These are phyloP conservation scores for Rhabdomys dilectus DNA, from an alignment of 2,113 vertebrate genomes.

Conservation along the genomic window DNA sequence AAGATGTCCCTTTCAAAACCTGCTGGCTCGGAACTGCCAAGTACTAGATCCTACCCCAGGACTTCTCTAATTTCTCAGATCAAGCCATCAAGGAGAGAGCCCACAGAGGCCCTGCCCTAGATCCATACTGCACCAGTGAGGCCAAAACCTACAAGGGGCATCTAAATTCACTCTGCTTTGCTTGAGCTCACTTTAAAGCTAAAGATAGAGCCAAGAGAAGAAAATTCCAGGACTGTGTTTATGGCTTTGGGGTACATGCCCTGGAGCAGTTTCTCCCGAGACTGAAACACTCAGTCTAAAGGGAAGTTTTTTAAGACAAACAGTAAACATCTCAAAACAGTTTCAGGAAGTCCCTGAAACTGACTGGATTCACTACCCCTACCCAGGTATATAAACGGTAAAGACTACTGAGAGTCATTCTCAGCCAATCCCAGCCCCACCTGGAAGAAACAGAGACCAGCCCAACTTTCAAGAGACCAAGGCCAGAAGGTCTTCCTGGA, in stretches of 20 bases:
- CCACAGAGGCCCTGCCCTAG: neutral
- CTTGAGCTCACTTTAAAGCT: neutral
- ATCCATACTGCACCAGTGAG: neutral
- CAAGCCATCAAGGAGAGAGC: neutral
- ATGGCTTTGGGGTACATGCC: neutral
- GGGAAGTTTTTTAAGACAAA: neutral
- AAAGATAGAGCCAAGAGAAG: neutral
- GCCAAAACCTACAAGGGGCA: neutral
- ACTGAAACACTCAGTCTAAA: neutral
- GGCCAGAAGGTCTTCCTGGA: neutral
- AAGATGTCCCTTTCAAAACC: neutral
- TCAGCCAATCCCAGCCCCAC: neutral
- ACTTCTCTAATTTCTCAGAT: neutral
- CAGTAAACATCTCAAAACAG: neutral
- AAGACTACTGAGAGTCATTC: neutral
- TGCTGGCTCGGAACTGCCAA: neutral
- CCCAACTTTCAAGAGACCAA: neutral
- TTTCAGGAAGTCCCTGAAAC: neutral
- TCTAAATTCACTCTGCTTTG: neutral
- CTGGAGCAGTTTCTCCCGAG: neutral
- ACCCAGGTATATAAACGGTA: neutral
- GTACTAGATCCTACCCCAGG: rapidly evolving
- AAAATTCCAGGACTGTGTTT: constrained; percentile 10
- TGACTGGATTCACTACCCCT: neutral
- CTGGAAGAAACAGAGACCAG: neutral